phyloP scores from a whole-genome alignment of 2,113 vertebrate genomes.

The Alectura lathami region DNA sequence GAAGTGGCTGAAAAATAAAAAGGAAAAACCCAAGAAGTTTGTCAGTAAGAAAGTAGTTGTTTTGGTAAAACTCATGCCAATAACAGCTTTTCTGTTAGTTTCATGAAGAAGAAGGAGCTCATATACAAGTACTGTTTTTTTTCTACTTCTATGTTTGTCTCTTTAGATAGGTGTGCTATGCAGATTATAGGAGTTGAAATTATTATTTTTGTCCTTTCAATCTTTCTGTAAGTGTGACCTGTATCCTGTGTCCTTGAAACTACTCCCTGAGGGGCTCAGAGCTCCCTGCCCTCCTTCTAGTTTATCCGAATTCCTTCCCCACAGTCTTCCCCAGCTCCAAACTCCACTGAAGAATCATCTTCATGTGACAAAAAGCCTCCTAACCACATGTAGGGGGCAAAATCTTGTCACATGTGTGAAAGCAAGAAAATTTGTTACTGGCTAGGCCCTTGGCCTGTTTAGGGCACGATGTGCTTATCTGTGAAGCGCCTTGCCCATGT shows the following conservation, averaged over 20 bases:
- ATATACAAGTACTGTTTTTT: neutral
- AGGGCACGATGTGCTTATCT: neutral
- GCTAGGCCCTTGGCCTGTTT: neutral
- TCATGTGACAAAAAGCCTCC: neutral
- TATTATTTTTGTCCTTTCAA: neutral
- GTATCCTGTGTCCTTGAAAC: neutral
- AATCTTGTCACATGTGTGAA: neutral
- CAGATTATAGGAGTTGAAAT: neutral
- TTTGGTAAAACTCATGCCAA: neutral
- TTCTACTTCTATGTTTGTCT: neutral
- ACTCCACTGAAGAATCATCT: neutral
- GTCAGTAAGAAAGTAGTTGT: neutral
- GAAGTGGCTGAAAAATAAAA: neutral
- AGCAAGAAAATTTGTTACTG: neutral
- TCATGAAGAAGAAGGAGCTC: neutral
- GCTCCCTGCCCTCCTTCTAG: neutral
- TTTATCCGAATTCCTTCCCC: neutral
- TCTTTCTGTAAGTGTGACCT: neutral
- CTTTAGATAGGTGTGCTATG: neutral
- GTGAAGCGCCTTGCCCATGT: neutral
- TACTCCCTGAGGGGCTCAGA: neutral
- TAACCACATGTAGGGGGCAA: neutral
- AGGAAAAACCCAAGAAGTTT: neutral
- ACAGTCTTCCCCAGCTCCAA: neutral
- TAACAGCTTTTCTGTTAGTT: neutral